These are phyloP conservation scores for Homarus americanus DNA, from an alignment of 1,140 invertebrate genomes.

Conservation along the genomic window DNA sequence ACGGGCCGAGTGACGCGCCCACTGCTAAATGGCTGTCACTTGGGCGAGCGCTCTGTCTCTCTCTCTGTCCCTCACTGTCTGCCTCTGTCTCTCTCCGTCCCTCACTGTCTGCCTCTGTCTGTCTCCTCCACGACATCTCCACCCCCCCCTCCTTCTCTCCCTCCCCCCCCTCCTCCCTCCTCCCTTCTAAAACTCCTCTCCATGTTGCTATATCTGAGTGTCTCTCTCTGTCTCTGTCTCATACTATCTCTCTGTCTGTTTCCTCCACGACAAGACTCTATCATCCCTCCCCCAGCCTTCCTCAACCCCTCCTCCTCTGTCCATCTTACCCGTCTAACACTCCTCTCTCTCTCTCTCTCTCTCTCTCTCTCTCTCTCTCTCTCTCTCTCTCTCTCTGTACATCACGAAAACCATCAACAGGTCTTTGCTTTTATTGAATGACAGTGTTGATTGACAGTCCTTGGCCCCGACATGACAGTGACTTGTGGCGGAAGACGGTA, in stretches of 20 bases:
- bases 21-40: conserved; percentile 48
- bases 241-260: too few relatives aligned
- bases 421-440: too few relatives aligned
- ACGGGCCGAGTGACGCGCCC: background rate
- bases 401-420: too few relatives aligned
- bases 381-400: background rate
- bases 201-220: too few relatives aligned
- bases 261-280: too few relatives aligned
- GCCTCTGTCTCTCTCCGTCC: conserved; percentile 9
- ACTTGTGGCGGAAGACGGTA: too few relatives aligned
- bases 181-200: too few relatives aligned
- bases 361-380: background rate
- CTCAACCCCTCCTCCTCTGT: background rate
- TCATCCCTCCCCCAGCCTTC: too few relatives aligned
- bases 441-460: too few relatives aligned
- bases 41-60: conserved; percentile 45
- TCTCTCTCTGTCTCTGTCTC: too few relatives aligned
- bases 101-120: conserved; percentile 19
- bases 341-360: background rate
- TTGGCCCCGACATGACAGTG: too few relatives aligned
- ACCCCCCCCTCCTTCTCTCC: background rate
- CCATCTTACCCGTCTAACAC: background rate
- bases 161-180: background rate
- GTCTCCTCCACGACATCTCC: background rate
- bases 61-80: conserved; percentile 33